Evolutionary conservation across 2,888 invertebrate genomes (phyloP).

Genomic region (Leistus spinibarbis): DNA sequence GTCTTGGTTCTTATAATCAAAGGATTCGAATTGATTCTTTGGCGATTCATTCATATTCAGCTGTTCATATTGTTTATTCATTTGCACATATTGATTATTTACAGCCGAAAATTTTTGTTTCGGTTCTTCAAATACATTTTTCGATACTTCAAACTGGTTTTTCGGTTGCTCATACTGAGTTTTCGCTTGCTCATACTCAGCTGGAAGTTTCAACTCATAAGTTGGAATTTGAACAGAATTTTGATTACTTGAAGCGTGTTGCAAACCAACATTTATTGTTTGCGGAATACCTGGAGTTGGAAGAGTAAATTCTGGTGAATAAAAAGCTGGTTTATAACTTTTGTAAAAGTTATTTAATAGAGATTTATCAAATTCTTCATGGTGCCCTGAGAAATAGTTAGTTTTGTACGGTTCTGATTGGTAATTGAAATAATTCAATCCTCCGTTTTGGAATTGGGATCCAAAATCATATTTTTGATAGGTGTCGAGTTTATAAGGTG

Average conservation of each 20-base stretch:
- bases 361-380: slow-evolving; percentile 25
- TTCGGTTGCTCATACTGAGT: background rate
- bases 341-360: slow-evolving; percentile 26
- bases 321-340: slow-evolving; percentile 30
- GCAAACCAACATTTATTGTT: slow-evolving; percentile 3
- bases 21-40: background rate
- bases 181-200: background rate
- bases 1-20: background rate
- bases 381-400: slow-evolving; percentile 16
- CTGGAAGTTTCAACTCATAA: background rate
- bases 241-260: slow-evolving; percentile 4
- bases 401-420: background rate
- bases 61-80: background rate
- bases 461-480: background rate
- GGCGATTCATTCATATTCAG: background rate
- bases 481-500: background rate
- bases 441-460: background rate
- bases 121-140: background rate
- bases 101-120: background rate
- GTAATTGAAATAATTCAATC: background rate
- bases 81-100: background rate
- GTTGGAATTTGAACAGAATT: background rate
- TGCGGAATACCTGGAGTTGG: slow-evolving; percentile 15
- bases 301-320: slow-evolving; percentile 19
- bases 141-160: background rate